Percentiles rank a stretch among this genome's conserved stretches.
Evolutionary conservation across 1,140 invertebrate genomes (phyloP).

Genomic region (Aleiodes sp.): DNA sequence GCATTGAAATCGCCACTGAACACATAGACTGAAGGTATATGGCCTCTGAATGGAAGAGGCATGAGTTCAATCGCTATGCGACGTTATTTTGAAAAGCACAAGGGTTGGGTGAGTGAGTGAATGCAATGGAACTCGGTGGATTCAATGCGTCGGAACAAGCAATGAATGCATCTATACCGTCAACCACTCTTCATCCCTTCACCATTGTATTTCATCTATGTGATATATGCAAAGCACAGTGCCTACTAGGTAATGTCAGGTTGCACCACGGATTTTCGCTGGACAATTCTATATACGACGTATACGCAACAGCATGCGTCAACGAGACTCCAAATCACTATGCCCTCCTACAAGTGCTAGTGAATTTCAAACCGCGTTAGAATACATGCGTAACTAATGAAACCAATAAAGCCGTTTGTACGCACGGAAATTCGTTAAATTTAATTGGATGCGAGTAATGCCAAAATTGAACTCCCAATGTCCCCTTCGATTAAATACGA

Average conservation of each 20-base stretch:
- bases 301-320: conserved; percentile 23
- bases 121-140: conserved; percentile 7
- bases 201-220: background rate
- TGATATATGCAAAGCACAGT: conserved; percentile 9
- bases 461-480: conserved; percentile 31
- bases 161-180: conserved; percentile 6
- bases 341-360: background rate
- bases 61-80: conserved; percentile 18
- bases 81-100: conserved; percentile 11
- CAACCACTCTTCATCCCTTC: background rate
- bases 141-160: conserved; percentile 23
- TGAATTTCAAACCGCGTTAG: conserved; percentile 38
- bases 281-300: background rate
- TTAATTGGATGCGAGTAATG: conserved; percentile 63
- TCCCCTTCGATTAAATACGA: no score
- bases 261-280: background rate
- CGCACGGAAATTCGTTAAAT: conserved; percentile 61
- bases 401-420: conserved; percentile 60
- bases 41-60: background rate
- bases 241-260: background rate
- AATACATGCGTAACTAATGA: conserved; percentile 64
- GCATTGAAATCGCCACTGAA: no score
- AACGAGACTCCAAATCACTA: background rate
- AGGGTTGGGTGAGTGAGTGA: background rate
- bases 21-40: background rate